Evolutionary conservation across 2,797 vertebrate species (phyloP).

Genomic region (Alca torda): DNA sequence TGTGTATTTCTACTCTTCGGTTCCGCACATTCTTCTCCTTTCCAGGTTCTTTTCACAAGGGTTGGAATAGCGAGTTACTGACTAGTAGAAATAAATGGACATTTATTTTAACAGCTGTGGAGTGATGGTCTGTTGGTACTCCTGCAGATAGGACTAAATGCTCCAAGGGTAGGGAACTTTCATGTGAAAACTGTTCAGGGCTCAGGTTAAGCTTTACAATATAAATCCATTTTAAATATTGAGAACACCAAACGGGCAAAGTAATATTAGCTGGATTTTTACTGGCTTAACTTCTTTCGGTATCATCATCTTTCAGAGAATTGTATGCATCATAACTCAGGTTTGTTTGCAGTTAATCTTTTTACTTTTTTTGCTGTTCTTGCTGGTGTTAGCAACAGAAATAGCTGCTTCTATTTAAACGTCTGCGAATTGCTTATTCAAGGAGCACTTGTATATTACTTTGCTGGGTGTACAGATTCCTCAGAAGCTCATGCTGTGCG

Average conservation of each 20-base stretch:
- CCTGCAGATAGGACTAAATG: not conserved
- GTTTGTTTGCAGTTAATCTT: not conserved
- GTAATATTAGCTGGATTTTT: not conserved
- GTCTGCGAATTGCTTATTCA: not conserved
- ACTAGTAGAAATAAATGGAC: not conserved
- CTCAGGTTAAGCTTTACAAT: not conserved
- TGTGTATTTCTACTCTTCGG: not conserved
- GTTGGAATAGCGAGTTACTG: not conserved
- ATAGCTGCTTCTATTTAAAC: not conserved
- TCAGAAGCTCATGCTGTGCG: not conserved
- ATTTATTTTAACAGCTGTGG: not conserved
- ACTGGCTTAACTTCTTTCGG: not conserved
- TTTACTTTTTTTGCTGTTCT: not conserved
- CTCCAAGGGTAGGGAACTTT: not conserved
- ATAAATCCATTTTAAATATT: not conserved
- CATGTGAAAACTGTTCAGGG: not conserved
- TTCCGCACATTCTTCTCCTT: not conserved
- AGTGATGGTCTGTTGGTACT: not conserved
- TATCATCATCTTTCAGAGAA: not conserved
- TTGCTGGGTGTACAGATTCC: not conserved
- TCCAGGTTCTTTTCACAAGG: not conserved
- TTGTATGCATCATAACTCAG: not conserved
- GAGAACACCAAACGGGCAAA: not conserved
- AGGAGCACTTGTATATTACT: not conserved
- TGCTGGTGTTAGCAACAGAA: not conserved